Base-by-base conservation (phyloP, 2,888 invertebrate genomes). In the Hirtodrosophila duncani region DNA sequence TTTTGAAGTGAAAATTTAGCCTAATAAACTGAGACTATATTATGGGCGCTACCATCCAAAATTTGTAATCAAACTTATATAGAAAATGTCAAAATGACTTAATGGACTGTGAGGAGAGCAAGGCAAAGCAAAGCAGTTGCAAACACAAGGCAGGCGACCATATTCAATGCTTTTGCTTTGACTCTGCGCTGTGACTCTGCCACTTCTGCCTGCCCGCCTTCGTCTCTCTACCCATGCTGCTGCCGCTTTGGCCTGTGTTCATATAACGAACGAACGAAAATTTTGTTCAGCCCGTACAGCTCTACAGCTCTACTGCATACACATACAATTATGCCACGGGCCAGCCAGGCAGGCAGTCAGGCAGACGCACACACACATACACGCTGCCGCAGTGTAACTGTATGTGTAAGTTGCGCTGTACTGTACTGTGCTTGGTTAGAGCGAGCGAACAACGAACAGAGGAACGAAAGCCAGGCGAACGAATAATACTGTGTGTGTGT, bases 211-310 rank as follows among this genome's bases (percentile, higher is more conserved):
- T 34, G 18, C 57, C 56, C 51, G 20, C 52, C 29, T n/a, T 23
- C 42, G 1, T 34, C 14, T 24, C 48, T 49, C 57, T 38, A 43
- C 30, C 27, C 34, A n/a, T n/a, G 23, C 4, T 38, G 45, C 36
- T 41, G 60, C 61, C 39, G 39, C 48, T 34, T 27, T 39, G 62
- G 67, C 48, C 63, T 75, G 75, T 63, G 78, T 74, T 78, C 71
- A 81, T 78, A 74, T 81, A 66, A 70, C 68, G 67, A 72, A 68
- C 67, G 59, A 59, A 64, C 46, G 46, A 57, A 66, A 58, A 31
- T 39, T 64, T 36, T 68, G 64, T 78, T 67, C 74, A 69, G 55
- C 58, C 21, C 60, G 70, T 16, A 69, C 77, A 53, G 5, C n/a
- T 2, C 24, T 9, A 17, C 13, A 9, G 3, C 18, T 16, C 24